Base-by-base conservation (phyloP, 2,888 invertebrate genomes). In the Mythimna impura region DNA sequence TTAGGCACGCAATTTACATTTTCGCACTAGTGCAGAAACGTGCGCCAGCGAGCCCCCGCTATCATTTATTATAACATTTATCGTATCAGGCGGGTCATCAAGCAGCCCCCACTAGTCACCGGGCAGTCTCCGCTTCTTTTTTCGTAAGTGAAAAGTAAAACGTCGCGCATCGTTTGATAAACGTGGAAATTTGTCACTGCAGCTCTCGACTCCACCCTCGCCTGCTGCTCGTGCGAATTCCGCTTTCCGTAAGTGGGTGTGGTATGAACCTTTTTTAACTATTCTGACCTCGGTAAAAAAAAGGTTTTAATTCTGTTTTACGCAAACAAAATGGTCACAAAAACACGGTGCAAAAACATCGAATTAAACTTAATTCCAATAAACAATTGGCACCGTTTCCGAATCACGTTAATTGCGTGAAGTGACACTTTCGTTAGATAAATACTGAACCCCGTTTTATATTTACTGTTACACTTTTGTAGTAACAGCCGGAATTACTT, bases 361-460 rank as follows among this genome's bases (percentile, higher is more conserved):
- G 61, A 79, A 82, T 76, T 57, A 25, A 66, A 50, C 34, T 76
- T 71, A 75, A 75, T 68, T 75, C 65, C 47, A 61, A 75, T 71
- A 74, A 52, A 66, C 52, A 63, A 73, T 81, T 67, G 84, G 81
- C 81, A 84, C 69, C 70, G 47, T 83, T 73, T 78, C 74, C 67
- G 69, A 79, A 78, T 68, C 52, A 62, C 71, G 34, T 64, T 84
- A 85, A 83, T 81, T 78, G 79, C 80, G 73, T 68, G 73, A 84
- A 82, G 72, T 81, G 83, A 85, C 87, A 87, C 84, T 85, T 84
- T 81, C 75, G 84, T 82, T 84, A 82, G 73, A 66, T 80, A 84
- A 81, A 82, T 86, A 86, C 87, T 74, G 78, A 81, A 83, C 86
- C 84, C 89, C 88, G 89, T 89, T 86, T 78, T 76, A 72, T 80